Evolutionary conservation across 1,140 invertebrate genomes (phyloP).

Genomic region (Trichonephila clavata): DNA sequence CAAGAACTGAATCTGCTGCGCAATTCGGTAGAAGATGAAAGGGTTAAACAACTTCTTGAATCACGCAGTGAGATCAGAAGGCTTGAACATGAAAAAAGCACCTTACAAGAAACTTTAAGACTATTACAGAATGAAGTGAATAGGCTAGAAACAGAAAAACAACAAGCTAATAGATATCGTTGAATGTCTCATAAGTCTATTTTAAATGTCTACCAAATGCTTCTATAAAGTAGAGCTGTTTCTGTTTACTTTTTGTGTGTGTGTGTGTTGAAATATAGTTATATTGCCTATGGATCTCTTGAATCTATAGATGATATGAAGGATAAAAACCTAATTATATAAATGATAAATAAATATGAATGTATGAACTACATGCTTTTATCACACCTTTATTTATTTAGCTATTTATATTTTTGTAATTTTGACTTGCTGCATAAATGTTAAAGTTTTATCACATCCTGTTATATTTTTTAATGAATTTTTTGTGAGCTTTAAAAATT

Average conservation of each 20-base stretch:
- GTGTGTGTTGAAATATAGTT: not conserved
- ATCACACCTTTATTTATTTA: not conserved
- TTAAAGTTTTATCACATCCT: not conserved
- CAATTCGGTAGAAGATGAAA: slow-evolving; percentile 51
- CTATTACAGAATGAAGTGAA: slow-evolving; percentile 69
- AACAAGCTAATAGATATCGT: slow-evolving; percentile 33
- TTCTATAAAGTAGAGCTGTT: slow-evolving; percentile 9
- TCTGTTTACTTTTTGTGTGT: not conserved
- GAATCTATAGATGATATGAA: not conserved
- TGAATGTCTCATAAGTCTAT: not conserved
- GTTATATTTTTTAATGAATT: not conserved
- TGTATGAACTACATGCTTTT: not conserved
- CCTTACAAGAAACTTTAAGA: slow-evolving; percentile 70
- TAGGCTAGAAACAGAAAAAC: slow-evolving; percentile 65
- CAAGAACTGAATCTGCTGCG: slow-evolving; percentile 62
- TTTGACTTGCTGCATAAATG: not conserved
- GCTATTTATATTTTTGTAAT: not conserved
- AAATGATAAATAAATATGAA: not conserved
- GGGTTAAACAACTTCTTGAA: slow-evolving; percentile 50
- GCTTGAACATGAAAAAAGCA: slow-evolving; percentile 69
- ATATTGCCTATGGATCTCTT: not conserved
- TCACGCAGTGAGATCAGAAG: slow-evolving; percentile 63
- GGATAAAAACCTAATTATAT: not conserved
- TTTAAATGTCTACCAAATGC: slow-evolving; percentile 33
- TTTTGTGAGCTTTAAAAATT: not conserved